Percentiles rank a stretch among this genome's conserved stretches.
Evolutionary conservation across 2,888 invertebrate species (phyloP).

Genomic region (Dexiosoma caninum): DNA sequence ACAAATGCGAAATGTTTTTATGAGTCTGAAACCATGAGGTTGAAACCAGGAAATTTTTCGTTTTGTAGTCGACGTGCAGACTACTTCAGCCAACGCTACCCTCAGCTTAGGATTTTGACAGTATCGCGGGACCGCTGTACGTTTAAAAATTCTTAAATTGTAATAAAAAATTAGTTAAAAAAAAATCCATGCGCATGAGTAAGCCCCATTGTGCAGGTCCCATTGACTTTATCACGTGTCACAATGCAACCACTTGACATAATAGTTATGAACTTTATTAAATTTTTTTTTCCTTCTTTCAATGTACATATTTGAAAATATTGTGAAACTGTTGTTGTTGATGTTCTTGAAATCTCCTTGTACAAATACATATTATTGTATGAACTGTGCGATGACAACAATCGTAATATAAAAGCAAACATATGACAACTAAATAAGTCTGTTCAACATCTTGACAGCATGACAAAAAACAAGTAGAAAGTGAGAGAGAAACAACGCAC

Average conservation of each 20-base stretch:
- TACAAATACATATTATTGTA: neutral
- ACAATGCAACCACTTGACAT: constrained; percentile 12
- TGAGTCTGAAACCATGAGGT: no score
- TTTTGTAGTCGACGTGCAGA: no score
- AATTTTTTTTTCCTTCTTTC: no score
- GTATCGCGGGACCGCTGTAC: no score
- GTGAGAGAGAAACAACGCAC: constrained; percentile 13
- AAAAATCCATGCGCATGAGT: neutral
- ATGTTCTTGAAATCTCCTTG: neutral
- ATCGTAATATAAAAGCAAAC: neutral
- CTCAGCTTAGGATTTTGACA: no score
- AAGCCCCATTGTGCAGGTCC: neutral
- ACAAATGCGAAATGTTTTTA: no score
- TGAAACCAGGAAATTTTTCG: no score
- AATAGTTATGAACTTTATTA: neutral
- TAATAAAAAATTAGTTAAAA: no score
- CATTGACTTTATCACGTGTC: constrained; percentile 1
- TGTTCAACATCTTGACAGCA: constrained; percentile 22
- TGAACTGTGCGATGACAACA: constrained; percentile 5
- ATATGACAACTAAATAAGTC: neutral
- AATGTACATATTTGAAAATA: neutral
- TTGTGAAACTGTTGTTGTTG: neutral
- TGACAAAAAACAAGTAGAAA: neutral
- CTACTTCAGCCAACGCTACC: no score
- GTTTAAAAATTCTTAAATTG: no score